Evolutionary conservation across 2,797 vertebrate species (phyloP), one percentile per base, ranked within the genome.

Genomic region (Gymnoscopelus braueri): DNA sequence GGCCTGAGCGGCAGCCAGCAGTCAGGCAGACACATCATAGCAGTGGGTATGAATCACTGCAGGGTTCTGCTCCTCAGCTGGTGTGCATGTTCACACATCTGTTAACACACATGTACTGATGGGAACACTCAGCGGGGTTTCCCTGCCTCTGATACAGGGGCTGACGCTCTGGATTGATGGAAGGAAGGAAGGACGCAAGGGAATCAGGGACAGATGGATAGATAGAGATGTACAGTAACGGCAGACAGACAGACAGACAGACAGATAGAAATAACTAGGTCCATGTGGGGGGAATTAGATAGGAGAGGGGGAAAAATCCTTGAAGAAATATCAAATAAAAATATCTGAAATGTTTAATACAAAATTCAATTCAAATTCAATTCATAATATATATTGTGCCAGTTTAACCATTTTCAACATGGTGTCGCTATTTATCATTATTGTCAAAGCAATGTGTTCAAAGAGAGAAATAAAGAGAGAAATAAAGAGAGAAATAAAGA

Each of bases 71-170:
- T 10, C 14, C 57, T 44, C 57, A 59, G 57, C 57, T 59, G 57
- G 57, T n/a, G 12, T 15, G 14, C 24, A 29, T 49, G 60, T 51
- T 35, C 14, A 35, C 24, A 48, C 35, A 44, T 61, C 59, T 61
- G 59, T 48, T 62, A 23, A 62, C 32, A 62, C 60, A 62, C n/a
- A 62, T 50, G 60, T 48, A 44, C n/a, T 62, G 44, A 44, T 62
- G 60, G 47, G 60, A 48, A 26, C 39, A 62, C 10, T 5, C 59
- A 48, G 48, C 0, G 5, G 32, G 29, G 57, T 59, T 39, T n/a
- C 57, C 32, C 29, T 59, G 29, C 4, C 57, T 39, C 29, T 15
- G 57, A 59, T 15, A 39, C 57, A 59, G 57, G 32, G 57, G 32
- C 32, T 59, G 57, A 13, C n/a, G 8, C 12, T 13, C 13, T 51